Conservation (phyloP, 2,797 vertebrate species). For the Coregonus sp. region DNA sequence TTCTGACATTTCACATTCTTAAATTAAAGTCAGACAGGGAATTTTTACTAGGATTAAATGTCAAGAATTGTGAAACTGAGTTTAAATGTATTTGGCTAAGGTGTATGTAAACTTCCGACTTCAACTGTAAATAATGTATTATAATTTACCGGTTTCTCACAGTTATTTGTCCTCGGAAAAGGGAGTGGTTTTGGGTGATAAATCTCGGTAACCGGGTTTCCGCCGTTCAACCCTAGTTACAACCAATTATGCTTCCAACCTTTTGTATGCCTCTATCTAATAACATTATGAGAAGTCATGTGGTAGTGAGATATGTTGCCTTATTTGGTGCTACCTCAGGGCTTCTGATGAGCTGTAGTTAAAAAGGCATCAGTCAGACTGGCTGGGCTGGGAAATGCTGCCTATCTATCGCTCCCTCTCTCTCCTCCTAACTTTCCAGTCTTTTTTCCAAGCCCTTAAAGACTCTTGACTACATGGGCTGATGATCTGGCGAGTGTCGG, state of each 20-base stretch:
- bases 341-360: slow-evolving; percentile 2
- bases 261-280: background rate
- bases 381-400: background rate
- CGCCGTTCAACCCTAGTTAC: background rate
- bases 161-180: too few species aligned
- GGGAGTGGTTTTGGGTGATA: too few species aligned
- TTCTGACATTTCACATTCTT: too few species aligned
- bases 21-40: too few species aligned
- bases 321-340: background rate
- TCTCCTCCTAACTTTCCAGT: slow-evolving; percentile 26
- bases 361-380: background rate
- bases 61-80: too few species aligned
- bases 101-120: too few species aligned
- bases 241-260: background rate
- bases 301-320: background rate
- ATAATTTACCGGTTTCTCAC: too few species aligned
- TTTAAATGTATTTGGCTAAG: too few species aligned
- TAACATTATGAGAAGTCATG: background rate
- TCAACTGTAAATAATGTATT: too few species aligned
- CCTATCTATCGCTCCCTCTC: background rate
- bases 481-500: slow-evolving; percentile 49
- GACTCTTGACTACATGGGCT: slow-evolving; percentile 59
- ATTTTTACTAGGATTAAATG: too few species aligned
- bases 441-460: slow-evolving; percentile 60
- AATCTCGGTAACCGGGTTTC: too few species aligned